phyloP scores from a whole-genome alignment of 2,797 vertebrate species.

The Myoxocephalus aenaeus region DNA sequence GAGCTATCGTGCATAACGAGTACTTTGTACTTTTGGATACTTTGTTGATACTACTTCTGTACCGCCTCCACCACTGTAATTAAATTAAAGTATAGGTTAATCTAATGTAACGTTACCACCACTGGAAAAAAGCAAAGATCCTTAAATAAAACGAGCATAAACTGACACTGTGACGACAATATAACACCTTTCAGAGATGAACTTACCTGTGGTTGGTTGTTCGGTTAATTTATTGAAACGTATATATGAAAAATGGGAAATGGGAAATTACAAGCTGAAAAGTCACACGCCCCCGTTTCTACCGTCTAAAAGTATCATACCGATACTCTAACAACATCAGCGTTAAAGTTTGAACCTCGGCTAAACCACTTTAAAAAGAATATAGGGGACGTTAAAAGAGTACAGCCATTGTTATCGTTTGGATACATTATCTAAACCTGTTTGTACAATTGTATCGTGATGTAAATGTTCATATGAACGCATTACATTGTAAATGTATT shows the following conservation, averaged over 20 bases:
- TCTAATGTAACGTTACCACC: not conserved
- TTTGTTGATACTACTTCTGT: not conserved
- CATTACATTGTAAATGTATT: fast-evolving
- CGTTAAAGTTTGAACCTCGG: slow-evolving; percentile 53
- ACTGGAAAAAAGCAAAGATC: not conserved
- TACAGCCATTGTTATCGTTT: not conserved
- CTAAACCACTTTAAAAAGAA: slow-evolving; percentile 7
- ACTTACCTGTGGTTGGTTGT: slow-evolving; percentile 36
- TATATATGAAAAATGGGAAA: not conserved
- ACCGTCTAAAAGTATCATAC: slow-evolving; percentile 16
- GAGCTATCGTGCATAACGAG: not conserved
- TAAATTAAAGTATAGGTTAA: not conserved
- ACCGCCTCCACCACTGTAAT: not conserved
- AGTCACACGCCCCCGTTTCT: not conserved
- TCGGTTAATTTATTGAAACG: not conserved
- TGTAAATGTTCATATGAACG: fast-evolving
- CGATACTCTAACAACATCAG: fast-evolving
- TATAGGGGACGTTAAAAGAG: fast-evolving
- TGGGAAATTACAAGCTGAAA: fast-evolving
- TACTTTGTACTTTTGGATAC: not conserved
- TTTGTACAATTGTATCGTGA: fast-evolving
- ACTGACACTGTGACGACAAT: not conserved
- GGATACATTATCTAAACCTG: fast-evolving
- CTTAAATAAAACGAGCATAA: not conserved
- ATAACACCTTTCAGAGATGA: not conserved